Percentiles rank a stretch among this genome's conserved stretches.
phyloP scores from a whole-genome alignment of 2,113 vertebrate species.

The Callipepla californica region DNA sequence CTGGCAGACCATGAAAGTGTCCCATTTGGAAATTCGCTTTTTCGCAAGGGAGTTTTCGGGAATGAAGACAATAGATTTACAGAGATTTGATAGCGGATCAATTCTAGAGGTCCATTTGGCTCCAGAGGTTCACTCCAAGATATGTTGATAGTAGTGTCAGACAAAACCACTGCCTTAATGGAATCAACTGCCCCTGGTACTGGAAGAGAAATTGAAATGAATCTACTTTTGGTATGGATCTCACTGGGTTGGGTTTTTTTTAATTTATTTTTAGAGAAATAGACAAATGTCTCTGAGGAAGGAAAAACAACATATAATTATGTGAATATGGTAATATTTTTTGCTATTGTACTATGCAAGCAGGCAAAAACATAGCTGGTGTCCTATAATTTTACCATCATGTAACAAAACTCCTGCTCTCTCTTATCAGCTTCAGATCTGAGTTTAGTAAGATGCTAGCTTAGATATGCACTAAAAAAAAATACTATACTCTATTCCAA shows the following conservation, averaged over 20 bases:
- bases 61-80: conserved; percentile 50
- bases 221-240: background rate
- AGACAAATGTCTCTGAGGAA: background rate
- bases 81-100: conserved; percentile 74
- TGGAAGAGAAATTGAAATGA: conserved; percentile 62
- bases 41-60: conserved; percentile 56
- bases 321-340: background rate
- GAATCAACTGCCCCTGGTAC: conserved; percentile 73
- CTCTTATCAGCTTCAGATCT: background rate
- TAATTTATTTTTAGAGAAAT: background rate
- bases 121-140: conserved; percentile 74
- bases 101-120: conserved; percentile 74
- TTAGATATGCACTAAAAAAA: background rate
- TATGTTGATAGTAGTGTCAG: conserved; percentile 66
- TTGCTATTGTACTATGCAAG: background rate
- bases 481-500: background rate
- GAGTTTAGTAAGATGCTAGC: background rate
- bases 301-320: background rate
- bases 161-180: conserved; percentile 57
- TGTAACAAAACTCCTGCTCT: background rate
- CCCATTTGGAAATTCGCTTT: conserved; percentile 71
- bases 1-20: conserved; percentile 56
- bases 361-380: background rate
- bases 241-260: background rate
- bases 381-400: background rate